Evolutionary conservation across 2,113 vertebrate genomes (phyloP), one percentile per base, ranked within the genome.

Genomic region (Tor tambroides): DNA sequence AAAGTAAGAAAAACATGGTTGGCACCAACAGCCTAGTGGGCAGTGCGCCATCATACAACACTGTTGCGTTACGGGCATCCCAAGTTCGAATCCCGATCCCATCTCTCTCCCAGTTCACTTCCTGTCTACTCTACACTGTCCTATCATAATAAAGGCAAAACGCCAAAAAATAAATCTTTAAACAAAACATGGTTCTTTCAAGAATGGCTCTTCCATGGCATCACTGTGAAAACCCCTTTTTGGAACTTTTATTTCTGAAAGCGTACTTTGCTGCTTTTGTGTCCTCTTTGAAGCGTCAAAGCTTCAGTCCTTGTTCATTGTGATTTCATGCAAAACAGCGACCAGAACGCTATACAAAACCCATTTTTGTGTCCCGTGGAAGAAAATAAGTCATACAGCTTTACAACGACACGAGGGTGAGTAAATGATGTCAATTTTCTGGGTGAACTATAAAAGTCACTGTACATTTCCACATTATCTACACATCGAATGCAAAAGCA

Each of bases 401-500:
- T 51, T 77, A 14, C 35, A 72, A 49, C 2, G 6, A 77, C 38
- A 77, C 7, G n/a, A 77, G 15, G 2, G 43, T 49, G 1, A 77
- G 32, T 72, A 30, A 30, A 77, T 17, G 14, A 17, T 77, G 43
- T 4, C 19, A 23, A 72, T 72, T n/a, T 72, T 41, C 69, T 41
- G 38, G 21, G 35, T 41, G 69, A 72, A 41, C 69, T 41, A 41
- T 41, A 72, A 38, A 71, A 71, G 15, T 69, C 65, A 69, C 65
- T 51, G 15, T 28, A 46, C n/a, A 12, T 26, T 74, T 74, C 28
- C 30, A 54, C 82, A 74, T 56, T 15, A 84, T 84, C 82, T 26
- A 84, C 49, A 38, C 6, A 83, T 83, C 82, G 38, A 56, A 72
- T 84, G 82, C 82, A 74, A 84, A 83, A 72, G 30, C 67, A 72